These are phyloP conservation scores for Nomada flava DNA, from an alignment of 2,888 invertebrate species.

Conservation along the genomic window DNA sequence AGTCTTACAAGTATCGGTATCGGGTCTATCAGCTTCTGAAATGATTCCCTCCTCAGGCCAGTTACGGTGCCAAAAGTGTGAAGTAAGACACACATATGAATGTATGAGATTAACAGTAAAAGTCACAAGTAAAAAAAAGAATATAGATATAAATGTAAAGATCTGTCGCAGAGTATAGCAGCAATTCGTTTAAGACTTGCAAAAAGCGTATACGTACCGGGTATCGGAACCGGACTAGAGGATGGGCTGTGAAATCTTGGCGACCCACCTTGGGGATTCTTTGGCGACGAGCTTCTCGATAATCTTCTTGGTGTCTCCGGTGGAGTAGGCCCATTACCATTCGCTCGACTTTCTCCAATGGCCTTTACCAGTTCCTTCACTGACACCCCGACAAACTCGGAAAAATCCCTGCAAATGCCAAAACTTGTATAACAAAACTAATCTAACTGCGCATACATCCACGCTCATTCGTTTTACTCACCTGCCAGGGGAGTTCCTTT, in stretches of 20 bases:
- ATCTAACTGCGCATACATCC: conserved; percentile 19
- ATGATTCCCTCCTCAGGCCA: conserved; percentile 63
- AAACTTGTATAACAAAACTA: conserved; percentile 47
- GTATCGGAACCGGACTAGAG: conserved; percentile 87
- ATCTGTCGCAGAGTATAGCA: conserved; percentile 29
- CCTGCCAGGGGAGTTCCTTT: conserved; percentile 81
- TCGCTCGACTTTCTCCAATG: conserved; percentile 90
- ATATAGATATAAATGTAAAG: conserved; percentile 1
- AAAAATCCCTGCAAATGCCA: conserved; percentile 82
- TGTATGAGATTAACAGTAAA: conserved; percentile 51
- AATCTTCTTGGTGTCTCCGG: conserved; percentile 88
- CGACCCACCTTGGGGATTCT: conserved; percentile 84
- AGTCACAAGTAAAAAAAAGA: conserved; percentile 24
- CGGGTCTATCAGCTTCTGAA: conserved; percentile 67
- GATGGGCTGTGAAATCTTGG: conserved; percentile 85
- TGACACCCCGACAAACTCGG: conserved; percentile 88
- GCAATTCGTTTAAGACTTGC: conserved; percentile 6
- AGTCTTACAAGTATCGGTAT: conserved; percentile 60
- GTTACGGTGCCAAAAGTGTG: conserved; percentile 64
- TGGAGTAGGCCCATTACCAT: conserved; percentile 91
- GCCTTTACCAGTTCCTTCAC: conserved; percentile 91
- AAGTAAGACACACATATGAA: conserved; percentile 61
- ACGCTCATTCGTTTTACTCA: conserved; percentile 45
- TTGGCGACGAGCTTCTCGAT: conserved; percentile 85
- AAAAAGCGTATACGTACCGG: conserved; percentile 83